Percentiles rank a stretch among this genome's conserved stretches.
Evolutionary conservation across 2,888 invertebrate genomes (phyloP).

Genomic region (Drosophila tripunctata): DNA sequence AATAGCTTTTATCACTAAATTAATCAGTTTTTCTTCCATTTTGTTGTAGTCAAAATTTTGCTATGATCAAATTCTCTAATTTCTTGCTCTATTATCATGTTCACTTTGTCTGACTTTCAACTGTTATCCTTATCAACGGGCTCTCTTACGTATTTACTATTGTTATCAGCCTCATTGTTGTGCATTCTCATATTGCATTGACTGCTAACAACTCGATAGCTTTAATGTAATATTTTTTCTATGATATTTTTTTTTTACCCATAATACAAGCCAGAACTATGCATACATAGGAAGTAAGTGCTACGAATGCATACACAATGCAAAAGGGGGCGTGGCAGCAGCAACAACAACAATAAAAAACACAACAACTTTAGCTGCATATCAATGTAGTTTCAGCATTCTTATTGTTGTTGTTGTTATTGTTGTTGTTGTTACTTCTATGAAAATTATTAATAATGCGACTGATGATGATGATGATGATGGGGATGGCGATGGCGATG

Average conservation of each 20-base stretch:
- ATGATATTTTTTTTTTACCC: slow-evolving; percentile 8
- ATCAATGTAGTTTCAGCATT: slow-evolving; percentile 40
- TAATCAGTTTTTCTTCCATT: too few species aligned
- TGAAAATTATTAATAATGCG: slow-evolving; percentile 69
- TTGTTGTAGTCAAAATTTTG: background rate
- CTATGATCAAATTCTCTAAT: background rate
- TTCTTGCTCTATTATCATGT: background rate
- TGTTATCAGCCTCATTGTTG: slow-evolving; percentile 19
- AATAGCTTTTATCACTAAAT: too few species aligned
- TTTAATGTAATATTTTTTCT: slow-evolving; percentile 42
- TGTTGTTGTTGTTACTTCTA: slow-evolving; percentile 43
- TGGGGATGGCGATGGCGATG: slow-evolving; percentile 34
- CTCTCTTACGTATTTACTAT: slow-evolving; percentile 17
- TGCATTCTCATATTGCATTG: slow-evolving; percentile 24
- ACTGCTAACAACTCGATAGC: slow-evolving; percentile 62
- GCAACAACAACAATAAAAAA: background rate
- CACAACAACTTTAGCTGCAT: slow-evolving; percentile 45
- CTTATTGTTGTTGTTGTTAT: slow-evolving; percentile 17
- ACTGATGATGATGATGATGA: slow-evolving; percentile 50
- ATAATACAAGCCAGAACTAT: slow-evolving; percentile 30
- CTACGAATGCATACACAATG: slow-evolving; percentile 28
- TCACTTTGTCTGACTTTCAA: too few species aligned
- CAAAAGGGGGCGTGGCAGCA: slow-evolving; percentile 20
- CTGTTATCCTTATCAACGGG: background rate
- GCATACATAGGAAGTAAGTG: slow-evolving; percentile 12